These are phyloP conservation scores for Cerastis leucographa DNA, from an alignment of 2,888 invertebrate species.

Conservation along the genomic window DNA sequence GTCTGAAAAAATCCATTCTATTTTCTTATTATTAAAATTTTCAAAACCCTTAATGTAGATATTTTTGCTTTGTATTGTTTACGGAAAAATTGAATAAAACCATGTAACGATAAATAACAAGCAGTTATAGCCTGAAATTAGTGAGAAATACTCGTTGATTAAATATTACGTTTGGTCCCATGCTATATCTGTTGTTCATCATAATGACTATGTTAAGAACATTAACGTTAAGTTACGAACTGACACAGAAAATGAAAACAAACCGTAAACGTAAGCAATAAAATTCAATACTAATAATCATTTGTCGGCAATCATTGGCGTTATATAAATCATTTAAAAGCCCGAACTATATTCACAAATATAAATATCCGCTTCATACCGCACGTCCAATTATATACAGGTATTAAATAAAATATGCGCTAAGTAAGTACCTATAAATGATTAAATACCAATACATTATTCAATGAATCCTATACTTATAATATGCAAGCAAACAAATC, in stretches of 20 bases:
- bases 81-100: not conserved
- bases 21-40: not conserved
- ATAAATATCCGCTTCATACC: no score
- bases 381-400: not conserved
- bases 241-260: not conserved
- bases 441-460: slow-evolving; percentile 2
- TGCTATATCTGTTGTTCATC: not conserved
- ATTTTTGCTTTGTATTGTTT: slow-evolving; percentile 9
- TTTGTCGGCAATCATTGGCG: no score
- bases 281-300: not conserved
- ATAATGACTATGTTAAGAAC: not conserved
- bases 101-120: slow-evolving; percentile 27
- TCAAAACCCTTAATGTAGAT: not conserved
- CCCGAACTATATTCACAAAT: no score
- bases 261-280: not conserved
- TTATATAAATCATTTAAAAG: not conserved
- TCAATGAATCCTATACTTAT: not conserved
- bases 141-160: slow-evolving; percentile 22
- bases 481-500: slow-evolving; percentile 2
- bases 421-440: not conserved
- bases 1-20: no score
- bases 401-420: not conserved
- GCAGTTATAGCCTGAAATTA: slow-evolving; percentile 30
- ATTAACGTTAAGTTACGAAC: not conserved
- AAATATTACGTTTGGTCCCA: slow-evolving; percentile 39